Conservation (phyloP, 2,888 invertebrate genomes). For the Microdon myrmicae region DNA sequence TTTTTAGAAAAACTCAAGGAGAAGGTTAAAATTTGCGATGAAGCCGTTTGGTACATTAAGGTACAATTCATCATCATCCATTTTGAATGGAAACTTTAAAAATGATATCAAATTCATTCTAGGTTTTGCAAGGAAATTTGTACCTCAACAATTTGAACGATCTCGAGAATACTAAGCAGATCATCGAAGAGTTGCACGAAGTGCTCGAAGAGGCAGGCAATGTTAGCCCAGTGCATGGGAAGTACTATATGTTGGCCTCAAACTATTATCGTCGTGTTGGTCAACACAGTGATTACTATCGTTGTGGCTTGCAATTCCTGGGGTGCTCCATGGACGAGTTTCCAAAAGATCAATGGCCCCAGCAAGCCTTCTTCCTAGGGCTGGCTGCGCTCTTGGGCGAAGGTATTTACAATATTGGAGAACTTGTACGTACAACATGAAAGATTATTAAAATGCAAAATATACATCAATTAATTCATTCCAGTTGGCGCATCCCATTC, state of each 20-base stretch:
- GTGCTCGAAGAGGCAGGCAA: conserved; percentile 91
- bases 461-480: background rate
- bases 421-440: conserved; percentile 73
- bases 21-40: conserved; percentile 87
- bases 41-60: conserved; percentile 77
- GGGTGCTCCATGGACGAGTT: conserved; percentile 80
- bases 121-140: conserved; percentile 85
- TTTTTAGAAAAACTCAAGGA: conserved; percentile 90
- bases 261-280: conserved; percentile 86
- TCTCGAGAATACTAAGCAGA: conserved; percentile 80
- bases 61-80: too few relatives aligned
- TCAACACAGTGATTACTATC: conserved; percentile 94
- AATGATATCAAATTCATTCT: conserved; percentile 46
- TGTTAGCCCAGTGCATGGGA: conserved; percentile 91
- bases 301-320: conserved; percentile 86
- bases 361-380: conserved; percentile 90
- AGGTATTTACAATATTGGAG: conserved; percentile 96
- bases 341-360: conserved; percentile 73
- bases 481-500: conserved; percentile 90
- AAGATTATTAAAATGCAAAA: background rate
- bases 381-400: conserved; percentile 94
- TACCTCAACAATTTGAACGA: conserved; percentile 82
- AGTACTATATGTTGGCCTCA: conserved; percentile 92
- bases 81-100: too few relatives aligned
- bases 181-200: conserved; percentile 87